These are phyloP conservation scores for Lottia scabra DNA, from an alignment of 2,888 invertebrate genomes.

Conservation along the genomic window DNA sequence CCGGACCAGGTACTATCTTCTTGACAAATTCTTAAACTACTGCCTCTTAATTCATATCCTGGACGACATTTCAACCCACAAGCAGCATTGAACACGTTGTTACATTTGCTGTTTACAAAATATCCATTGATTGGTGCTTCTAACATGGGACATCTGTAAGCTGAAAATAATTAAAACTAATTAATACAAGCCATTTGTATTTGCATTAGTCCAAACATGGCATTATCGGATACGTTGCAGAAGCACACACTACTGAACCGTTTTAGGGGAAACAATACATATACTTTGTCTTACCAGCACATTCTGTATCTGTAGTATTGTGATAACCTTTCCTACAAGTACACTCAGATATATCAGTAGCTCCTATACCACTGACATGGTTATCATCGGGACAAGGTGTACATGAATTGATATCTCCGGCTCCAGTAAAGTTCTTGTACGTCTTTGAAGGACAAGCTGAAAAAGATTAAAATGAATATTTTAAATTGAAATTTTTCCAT, in stretches of 20 bases:
- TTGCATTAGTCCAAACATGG: too few species aligned
- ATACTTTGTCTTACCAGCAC: conserved; percentile 72
- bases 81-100: conserved; percentile 78
- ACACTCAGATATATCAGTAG: conserved; percentile 74
- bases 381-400: conserved; percentile 76
- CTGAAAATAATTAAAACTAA: conserved; percentile 31
- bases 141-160: conserved; percentile 73
- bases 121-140: conserved; percentile 77
- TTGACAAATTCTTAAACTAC: conserved; percentile 75
- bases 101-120: conserved; percentile 77
- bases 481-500: background rate
- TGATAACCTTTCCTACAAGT: conserved; percentile 76
- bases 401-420: conserved; percentile 73
- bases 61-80: conserved; percentile 78
- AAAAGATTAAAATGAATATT: conserved; percentile 1
- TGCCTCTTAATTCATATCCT: conserved; percentile 74
- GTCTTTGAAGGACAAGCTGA: conserved; percentile 78
- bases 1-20: conserved; percentile 79
- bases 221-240: too few species aligned
- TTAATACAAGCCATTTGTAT: background rate
- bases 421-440: conserved; percentile 71
- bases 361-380: conserved; percentile 74
- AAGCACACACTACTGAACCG: too few species aligned
- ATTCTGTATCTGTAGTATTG: conserved; percentile 69
- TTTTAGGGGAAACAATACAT: too few species aligned